Evolutionary conservation across 1,140 invertebrate species (phyloP).

Genomic region (Stenopsyche tienmushanensis): DNA sequence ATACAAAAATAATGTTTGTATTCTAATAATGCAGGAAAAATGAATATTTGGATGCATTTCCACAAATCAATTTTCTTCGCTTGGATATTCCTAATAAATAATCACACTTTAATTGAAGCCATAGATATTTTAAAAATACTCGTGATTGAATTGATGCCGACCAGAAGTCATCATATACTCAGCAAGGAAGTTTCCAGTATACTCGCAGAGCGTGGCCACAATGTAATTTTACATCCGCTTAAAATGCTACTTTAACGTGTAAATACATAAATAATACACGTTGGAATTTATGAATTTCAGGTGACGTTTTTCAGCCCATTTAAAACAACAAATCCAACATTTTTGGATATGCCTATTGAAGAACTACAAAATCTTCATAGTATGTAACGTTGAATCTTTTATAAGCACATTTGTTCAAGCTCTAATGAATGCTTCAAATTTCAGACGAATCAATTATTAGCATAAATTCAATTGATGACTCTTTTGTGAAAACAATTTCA

Average conservation of each 20-base stretch:
- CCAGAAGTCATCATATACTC: background rate
- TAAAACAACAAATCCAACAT: background rate
- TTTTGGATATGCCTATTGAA: background rate
- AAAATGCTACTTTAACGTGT: background rate
- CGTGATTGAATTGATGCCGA: background rate
- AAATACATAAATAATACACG: background rate
- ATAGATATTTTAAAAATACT: background rate
- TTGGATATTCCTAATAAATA: no score
- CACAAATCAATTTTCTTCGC: no score
- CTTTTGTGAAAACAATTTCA: background rate
- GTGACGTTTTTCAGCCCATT: constrained; percentile 1
- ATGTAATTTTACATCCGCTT: background rate
- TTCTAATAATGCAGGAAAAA: no score
- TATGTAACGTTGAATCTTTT: background rate
- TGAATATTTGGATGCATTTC: no score
- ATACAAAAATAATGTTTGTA: no score
- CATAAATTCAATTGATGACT: background rate
- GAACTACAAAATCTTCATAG: background rate
- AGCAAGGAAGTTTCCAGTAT: background rate
- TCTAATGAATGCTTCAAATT: background rate
- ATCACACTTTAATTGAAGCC: no score
- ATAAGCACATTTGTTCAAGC: background rate
- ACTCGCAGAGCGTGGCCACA: background rate
- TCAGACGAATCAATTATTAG: background rate
- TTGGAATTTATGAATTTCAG: background rate